Conservation (phyloP, 2,113 vertebrate genomes). For the Hydrochoerus hydrochaeris region DNA sequence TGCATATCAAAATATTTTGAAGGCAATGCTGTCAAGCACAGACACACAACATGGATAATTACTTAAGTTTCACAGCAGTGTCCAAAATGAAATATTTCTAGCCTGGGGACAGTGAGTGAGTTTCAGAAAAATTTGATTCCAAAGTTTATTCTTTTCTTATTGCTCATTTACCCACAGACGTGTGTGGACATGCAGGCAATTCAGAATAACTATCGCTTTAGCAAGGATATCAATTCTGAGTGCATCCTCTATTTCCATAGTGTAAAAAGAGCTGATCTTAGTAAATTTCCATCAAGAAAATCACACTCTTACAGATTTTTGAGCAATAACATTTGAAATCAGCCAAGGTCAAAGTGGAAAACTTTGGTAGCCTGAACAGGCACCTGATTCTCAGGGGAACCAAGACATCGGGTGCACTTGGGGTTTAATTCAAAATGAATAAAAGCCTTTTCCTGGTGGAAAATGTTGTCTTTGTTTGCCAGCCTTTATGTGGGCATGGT, state of each 20-base stretch:
- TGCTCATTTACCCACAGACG: not conserved
- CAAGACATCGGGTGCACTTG: not conserved
- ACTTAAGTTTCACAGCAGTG: not conserved
- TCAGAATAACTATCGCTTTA: not conserved
- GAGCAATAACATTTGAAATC: not conserved
- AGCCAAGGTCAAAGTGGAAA: not conserved
- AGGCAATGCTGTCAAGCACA: slow-evolving; percentile 35
- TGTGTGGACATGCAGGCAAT: not conserved
- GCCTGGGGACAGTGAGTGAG: not conserved
- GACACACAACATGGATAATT: slow-evolving; percentile 53
- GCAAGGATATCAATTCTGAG: not conserved
- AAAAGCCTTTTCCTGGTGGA: not conserved
- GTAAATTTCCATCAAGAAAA: not conserved
- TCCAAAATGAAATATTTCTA: slow-evolving; percentile 58
- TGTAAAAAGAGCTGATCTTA: not conserved
- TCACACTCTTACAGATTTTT: not conserved
- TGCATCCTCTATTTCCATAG: not conserved
- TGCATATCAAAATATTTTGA: slow-evolving; percentile 74
- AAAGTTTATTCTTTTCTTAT: not conserved
- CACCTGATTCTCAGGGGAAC: not conserved
- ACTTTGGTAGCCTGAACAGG: not conserved
- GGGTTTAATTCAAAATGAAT: not conserved
- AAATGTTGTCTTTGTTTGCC: not conserved
- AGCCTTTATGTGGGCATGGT: not conserved
- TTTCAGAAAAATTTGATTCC: slow-evolving; percentile 4